These are phyloP conservation scores for Cherax destructor DNA, from an alignment of 1,140 invertebrate genomes.

Conservation along the genomic window DNA sequence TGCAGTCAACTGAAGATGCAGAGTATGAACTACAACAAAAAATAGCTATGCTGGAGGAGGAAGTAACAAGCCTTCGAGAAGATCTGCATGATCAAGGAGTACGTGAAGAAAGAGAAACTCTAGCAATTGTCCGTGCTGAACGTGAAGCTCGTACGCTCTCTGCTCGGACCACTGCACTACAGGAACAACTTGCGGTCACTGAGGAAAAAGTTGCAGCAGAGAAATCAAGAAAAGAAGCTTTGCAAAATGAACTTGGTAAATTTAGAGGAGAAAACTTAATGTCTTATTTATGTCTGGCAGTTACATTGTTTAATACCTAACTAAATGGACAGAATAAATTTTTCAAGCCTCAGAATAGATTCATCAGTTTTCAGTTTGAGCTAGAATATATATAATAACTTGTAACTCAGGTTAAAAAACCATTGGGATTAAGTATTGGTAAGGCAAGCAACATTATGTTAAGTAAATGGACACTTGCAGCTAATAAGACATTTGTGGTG, in stretches of 20 bases:
- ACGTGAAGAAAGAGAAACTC: constrained; percentile 45
- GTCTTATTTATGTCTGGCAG: no score
- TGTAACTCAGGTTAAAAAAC: no score
- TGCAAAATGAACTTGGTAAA: constrained; percentile 45
- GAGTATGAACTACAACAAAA: constrained; percentile 54
- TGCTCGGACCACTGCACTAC: constrained; percentile 32
- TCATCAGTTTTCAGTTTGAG: no score
- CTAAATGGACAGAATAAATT: no score
- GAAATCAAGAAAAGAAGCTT: constrained; percentile 28
- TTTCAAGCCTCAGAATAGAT: no score
- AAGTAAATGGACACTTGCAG: no score
- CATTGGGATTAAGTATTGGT: no score
- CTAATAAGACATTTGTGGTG: no score
- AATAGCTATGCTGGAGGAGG: constrained; percentile 45
- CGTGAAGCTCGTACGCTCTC: constrained; percentile 41
- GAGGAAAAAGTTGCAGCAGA: constrained; percentile 52
- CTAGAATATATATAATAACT: no score
- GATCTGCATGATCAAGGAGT: constrained; percentile 39
- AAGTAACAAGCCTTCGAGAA: constrained; percentile 26
- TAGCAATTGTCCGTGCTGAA: constrained; percentile 53
- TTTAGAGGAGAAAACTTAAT: background rate
- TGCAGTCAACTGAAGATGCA: constrained; percentile 41
- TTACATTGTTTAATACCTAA: no score
- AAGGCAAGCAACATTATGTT: no score
- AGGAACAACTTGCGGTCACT: constrained; percentile 39